Base-by-base conservation (phyloP, 2,888 invertebrate genomes). In the Chrysomela aeneicollis region DNA sequence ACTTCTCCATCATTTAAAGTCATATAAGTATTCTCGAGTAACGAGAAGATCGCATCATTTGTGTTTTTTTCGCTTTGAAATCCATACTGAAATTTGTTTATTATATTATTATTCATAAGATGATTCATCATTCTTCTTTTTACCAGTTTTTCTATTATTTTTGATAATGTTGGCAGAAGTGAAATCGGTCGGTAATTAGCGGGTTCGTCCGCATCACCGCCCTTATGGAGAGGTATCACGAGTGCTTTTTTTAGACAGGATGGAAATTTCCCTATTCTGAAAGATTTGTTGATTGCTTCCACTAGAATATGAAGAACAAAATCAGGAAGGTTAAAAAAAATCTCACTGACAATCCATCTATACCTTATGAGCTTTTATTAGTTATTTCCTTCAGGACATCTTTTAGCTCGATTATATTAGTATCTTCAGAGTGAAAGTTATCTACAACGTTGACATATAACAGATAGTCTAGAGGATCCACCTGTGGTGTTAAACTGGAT, bases 151-250 rank as follows among this genome's bases (percentile, higher is more conserved):
- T 51, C 21, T 21, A 19, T 49, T 3, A 22, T 51, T 51, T 51
- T 51, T 17, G 51, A 51, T 17, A 51, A n/a, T 26, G 51, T 51
- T 10, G 51, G n/a, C 6, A 51, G 26, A 1, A 51, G 26, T n/a
- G 21, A 51, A 10, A 42, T 42, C 15, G 26, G 51, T 2, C 51
- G 51, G 30, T 51, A 51, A 51, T 51, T 51, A 26, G 51, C n/a
- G 1, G 51, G 51, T 17, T 51, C 51, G n/a, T 42, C 15, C 3
- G 42, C 4, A 10, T 42, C 42, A 42, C 42, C 42, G 12, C 42
- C 42, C n/a, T 26, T 51, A n/a, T 51, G 51, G 12, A 49, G n/a
- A 49, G 49, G 49, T 49, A 51, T 21, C 51, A 51, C 51, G 9
- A 51, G 1, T 9, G 51, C 51, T 26, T 12, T 12, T 51, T 26